Evolutionary conservation across 2,797 vertebrate genomes (phyloP), one percentile per base, ranked within the genome.

Genomic region (Eulemur coronatus): DNA sequence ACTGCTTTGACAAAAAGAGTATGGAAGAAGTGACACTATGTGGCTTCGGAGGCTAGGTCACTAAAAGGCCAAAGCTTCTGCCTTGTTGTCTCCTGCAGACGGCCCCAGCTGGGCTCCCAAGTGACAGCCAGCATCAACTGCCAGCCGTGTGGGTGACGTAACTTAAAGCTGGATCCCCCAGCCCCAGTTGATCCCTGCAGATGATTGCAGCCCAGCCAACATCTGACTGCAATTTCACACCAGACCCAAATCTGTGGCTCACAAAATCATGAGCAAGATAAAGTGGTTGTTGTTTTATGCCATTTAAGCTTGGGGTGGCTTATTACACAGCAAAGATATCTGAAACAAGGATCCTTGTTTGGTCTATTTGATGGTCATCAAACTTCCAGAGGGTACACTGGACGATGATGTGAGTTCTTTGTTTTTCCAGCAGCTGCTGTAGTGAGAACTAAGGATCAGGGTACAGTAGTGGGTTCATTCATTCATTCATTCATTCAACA

Each of bases 161-260:
- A 48, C 20, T 63, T 41, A 46, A 57, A 48, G 38, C 7, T 41
- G n/a, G 43, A 35, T 85, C 13, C 33, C 55, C 38, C 10, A 43
- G 80, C 48, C 48, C n/a, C 14, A 6, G 50, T 17, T 69, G 75
- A 73, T n/a, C 26, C 50, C 50, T 87, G 76, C 18, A 28, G 59
- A 24, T 59, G 38, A 55, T 20, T 52, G 24, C 35, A 84, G 65
- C 89, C 33, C 46, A 48, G 52, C 38, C 46, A 57, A n/a, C 7
- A 20, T n/a, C 46, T 28, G 14, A 12, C 0, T 0, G 46, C 38
- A 28, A 17, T n/a, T 30, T 3, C 28, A n/a, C 30, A 0, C 35
- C 80, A 75, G 22, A 41, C 57, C 48, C 63, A 55, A 48, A 48
- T 41, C 41, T 50, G 28, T 41, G n/a, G 28, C 38, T 22, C 38